Conservation (phyloP, 1,140 invertebrate genomes). For the Hypothenemus hampei region DNA sequence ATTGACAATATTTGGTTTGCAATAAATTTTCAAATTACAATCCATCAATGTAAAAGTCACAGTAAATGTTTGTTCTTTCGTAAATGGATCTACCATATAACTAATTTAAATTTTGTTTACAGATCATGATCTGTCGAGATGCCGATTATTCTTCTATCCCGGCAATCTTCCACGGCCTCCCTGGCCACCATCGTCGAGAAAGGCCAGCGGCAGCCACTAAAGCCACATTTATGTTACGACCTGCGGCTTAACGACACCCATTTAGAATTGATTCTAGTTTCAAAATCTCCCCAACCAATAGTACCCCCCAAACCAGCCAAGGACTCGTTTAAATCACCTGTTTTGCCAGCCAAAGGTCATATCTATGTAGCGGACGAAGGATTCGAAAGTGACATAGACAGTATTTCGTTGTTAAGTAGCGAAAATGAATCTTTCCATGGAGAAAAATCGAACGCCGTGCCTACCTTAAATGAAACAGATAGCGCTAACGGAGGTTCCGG, state of each 20-base stretch:
- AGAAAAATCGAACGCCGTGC: slow-evolving; percentile 24
- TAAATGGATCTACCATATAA: too few relatives aligned
- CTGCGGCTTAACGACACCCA: slow-evolving; percentile 34
- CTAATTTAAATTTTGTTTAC: slow-evolving; percentile 31
- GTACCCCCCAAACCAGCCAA: slow-evolving; percentile 3
- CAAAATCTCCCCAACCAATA: slow-evolving; percentile 26
- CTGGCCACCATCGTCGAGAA: slow-evolving; percentile 41
- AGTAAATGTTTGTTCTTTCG: too few relatives aligned
- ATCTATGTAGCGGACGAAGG: slow-evolving; percentile 40
- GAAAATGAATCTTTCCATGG: slow-evolving; percentile 38
- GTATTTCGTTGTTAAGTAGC: slow-evolving; percentile 41
- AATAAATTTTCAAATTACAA: too few relatives aligned
- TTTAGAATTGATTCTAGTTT: slow-evolving; percentile 31
- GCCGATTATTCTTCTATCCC: slow-evolving; percentile 39
- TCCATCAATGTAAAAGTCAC: too few relatives aligned
- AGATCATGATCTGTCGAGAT: slow-evolving; percentile 42
- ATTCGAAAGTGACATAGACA: slow-evolving; percentile 47
- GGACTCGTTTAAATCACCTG: slow-evolving; percentile 11
- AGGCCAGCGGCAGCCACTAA: slow-evolving; percentile 30
- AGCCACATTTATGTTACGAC: slow-evolving; percentile 36
- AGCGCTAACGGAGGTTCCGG: slow-evolving; percentile 44
- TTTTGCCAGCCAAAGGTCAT: slow-evolving; percentile 13
- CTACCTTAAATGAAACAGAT: slow-evolving; percentile 36
- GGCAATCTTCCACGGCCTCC: slow-evolving; percentile 36
- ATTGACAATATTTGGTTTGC: too few relatives aligned